phyloP scores from a whole-genome alignment of 2,113 vertebrate species.

The Trematomus loennbergii region DNA sequence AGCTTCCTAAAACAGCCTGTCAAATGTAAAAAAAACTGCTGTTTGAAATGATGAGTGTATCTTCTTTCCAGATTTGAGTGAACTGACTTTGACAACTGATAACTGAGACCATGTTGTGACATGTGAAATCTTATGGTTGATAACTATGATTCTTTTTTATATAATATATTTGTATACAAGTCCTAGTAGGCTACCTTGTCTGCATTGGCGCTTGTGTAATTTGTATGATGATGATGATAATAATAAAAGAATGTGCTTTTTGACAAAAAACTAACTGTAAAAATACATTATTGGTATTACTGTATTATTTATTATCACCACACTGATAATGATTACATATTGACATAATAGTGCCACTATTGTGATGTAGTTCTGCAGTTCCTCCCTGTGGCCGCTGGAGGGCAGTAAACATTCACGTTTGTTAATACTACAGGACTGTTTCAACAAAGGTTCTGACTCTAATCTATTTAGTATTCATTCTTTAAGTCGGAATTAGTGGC shows the following conservation, averaged over 20 bases:
- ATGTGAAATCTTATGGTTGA: background rate
- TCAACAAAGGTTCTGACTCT: background rate
- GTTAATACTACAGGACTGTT: background rate
- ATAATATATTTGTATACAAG: background rate
- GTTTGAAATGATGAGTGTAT: constrained; percentile 33
- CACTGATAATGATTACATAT: background rate
- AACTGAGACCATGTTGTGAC: background rate
- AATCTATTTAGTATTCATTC: background rate
- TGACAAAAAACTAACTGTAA: background rate
- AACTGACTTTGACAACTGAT: background rate
- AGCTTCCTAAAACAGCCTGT: constrained; percentile 40
- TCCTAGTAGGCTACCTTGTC: background rate
- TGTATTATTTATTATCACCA: background rate
- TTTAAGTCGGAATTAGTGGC: background rate
- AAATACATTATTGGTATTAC: background rate
- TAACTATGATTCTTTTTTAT: background rate
- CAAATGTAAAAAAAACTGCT: background rate
- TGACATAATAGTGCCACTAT: background rate
- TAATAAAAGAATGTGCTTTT: background rate
- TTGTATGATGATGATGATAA: background rate
- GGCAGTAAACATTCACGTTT: background rate
- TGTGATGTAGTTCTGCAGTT: background rate
- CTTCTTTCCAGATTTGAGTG: constrained; percentile 24
- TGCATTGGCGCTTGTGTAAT: background rate
- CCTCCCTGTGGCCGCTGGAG: background rate